Evolutionary conservation across 2,113 vertebrate genomes (phyloP).

Genomic region (Perccottus glenii): DNA sequence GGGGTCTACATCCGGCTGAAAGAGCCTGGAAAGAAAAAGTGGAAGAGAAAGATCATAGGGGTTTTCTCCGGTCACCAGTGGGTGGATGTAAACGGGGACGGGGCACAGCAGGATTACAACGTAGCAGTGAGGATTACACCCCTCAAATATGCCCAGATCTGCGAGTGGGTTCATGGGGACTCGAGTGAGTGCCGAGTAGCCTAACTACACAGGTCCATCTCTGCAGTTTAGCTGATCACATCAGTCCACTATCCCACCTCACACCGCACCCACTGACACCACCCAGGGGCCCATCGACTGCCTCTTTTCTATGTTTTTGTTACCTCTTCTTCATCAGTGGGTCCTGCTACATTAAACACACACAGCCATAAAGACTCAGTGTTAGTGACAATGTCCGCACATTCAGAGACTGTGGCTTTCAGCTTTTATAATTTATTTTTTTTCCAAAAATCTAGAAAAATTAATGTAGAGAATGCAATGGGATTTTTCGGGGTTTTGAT

Average conservation of each 20-base stretch:
- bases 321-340: conserved; percentile 33
- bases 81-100: conserved; percentile 89
- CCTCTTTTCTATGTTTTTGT: conserved; percentile 27
- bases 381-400: conserved; percentile 39
- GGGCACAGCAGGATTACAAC: conserved; percentile 93
- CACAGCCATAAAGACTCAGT: conserved; percentile 48
- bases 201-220: conserved; percentile 66
- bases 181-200: conserved; percentile 81
- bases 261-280: not conserved
- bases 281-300: conserved; percentile 45
- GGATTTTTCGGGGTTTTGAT: conserved; percentile 38
- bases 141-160: conserved; percentile 95
- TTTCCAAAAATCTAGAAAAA: conserved; percentile 57
- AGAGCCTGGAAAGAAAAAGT: conserved; percentile 87
- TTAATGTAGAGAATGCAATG: conserved; percentile 43
- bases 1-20: conserved; percentile 94
- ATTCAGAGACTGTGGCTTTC: conserved; percentile 56
- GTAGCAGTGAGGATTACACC: conserved; percentile 96
- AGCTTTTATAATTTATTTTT: conserved; percentile 77
- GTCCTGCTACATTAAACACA: conserved; percentile 32
- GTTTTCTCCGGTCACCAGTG: conserved; percentile 94
- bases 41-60: conserved; percentile 94
- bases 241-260: not conserved
- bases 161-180: conserved; percentile 92
- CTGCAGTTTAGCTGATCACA: not conserved